These are phyloP conservation scores for Umimayanthus kanabou DNA, from an alignment of 92 coral and sea anemone genomes.

Conservation along the genomic window DNA sequence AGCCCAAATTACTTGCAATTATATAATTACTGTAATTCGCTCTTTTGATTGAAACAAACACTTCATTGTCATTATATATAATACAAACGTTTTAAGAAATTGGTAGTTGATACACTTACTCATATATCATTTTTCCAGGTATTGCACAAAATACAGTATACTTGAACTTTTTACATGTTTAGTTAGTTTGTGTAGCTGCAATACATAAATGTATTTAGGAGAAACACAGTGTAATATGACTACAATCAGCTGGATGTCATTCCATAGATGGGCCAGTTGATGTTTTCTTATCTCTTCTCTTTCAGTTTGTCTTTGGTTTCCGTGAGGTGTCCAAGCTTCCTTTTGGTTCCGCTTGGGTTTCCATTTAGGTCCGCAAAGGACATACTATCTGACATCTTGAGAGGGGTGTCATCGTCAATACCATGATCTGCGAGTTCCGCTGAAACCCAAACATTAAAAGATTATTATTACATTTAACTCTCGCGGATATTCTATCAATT, in stretches of 20 bases:
- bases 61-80: no score
- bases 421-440: conserved; percentile 90
- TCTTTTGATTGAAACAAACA: neutral
- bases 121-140: neutral
- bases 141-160: neutral
- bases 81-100: neutral
- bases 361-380: conserved; percentile 44
- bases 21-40: no score
- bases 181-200: neutral
- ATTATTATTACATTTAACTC: neutral
- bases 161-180: neutral
- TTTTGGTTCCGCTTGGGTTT: conserved; percentile 19
- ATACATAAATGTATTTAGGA: no score
- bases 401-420: conserved; percentile 79
- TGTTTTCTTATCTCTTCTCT: no score
- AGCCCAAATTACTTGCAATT: neutral
- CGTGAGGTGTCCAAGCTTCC: conserved; percentile 1
- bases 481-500: neutral
- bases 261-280: neutral
- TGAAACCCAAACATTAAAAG: conserved; percentile 22
- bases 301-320: neutral
- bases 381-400: conserved; percentile 78
- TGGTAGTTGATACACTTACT: neutral
- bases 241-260: neutral
- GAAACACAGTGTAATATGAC: neutral